phyloP scores from a whole-genome alignment of 2,888 invertebrate genomes.

The Heteropelma amictum region DNA sequence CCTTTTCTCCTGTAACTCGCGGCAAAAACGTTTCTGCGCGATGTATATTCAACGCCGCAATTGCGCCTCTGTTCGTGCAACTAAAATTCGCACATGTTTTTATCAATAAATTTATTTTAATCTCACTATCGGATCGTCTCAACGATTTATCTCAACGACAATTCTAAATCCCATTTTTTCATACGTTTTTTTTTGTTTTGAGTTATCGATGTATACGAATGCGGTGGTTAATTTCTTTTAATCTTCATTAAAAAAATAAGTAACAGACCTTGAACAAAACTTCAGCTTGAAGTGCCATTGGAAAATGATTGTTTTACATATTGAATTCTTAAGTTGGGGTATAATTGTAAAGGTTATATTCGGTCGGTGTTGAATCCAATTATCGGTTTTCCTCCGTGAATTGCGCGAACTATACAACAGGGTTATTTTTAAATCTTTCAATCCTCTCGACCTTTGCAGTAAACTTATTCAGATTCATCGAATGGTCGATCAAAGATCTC shows the following conservation, averaged over 20 bases:
- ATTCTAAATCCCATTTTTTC: no score
- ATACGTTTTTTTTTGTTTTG: no score
- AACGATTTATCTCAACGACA: no score
- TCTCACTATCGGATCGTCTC: neutral
- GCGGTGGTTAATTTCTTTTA: no score
- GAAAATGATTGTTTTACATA: no score
- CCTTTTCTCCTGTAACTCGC: constrained; percentile 33
- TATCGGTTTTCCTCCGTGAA: neutral
- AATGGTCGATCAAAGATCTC: constrained; percentile 22
- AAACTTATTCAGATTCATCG: constrained; percentile 17
- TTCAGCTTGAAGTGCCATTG: no score
- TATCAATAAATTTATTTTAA: constrained; percentile 8
- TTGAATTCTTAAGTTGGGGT: no score
- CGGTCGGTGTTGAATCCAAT: no score
- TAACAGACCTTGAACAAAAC: no score
- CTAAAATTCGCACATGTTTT: constrained; percentile 21
- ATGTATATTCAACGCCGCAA: constrained; percentile 43
- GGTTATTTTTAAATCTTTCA: neutral
- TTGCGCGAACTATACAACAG: neutral
- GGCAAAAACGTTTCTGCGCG: constrained; percentile 35
- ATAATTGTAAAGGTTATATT: no score
- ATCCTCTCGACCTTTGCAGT: constrained; percentile 8
- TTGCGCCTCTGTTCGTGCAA: constrained; percentile 1
- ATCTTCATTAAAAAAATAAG: no score
- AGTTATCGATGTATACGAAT: no score